phyloP scores from a whole-genome alignment of 1,140 invertebrate genomes.

The Nylanderia fulva region DNA sequence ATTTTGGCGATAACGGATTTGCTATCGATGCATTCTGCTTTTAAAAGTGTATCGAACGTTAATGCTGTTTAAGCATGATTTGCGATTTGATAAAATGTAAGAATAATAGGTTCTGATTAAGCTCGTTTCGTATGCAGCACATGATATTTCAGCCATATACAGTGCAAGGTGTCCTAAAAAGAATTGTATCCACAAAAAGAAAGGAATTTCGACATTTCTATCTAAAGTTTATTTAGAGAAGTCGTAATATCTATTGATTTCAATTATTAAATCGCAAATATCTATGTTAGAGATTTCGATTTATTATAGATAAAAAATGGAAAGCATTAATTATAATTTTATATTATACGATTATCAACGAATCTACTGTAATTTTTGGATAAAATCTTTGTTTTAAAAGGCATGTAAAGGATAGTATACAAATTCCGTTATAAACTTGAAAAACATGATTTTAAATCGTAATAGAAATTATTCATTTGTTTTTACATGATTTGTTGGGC shows the following conservation, averaged over 20 bases:
- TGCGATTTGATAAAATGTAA: constrained; percentile 1
- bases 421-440: neutral
- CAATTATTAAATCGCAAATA: neutral
- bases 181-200: neutral
- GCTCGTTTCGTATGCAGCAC: neutral
- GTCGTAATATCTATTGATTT: neutral
- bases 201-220: neutral
- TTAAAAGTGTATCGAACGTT: constrained; percentile 10
- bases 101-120: constrained; percentile 9
- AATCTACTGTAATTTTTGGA: neutral
- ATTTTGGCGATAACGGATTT: constrained; percentile 1
- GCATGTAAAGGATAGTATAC: neutral
- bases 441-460: constrained; percentile 1
- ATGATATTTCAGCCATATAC: neutral
- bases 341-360: neutral
- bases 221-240: neutral
- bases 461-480: neutral
- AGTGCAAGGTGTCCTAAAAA: neutral
- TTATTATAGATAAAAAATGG: neutral
- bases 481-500: neutral
- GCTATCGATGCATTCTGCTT: neutral
- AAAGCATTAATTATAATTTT: neutral
- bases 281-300: neutral
- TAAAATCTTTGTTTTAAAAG: neutral
- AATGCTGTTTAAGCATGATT: constrained; percentile 1